Percentiles rank a stretch among this genome's conserved stretches.
Conservation (phyloP, 1,140 invertebrate genomes). For the Heterodera schachtii region DNA sequence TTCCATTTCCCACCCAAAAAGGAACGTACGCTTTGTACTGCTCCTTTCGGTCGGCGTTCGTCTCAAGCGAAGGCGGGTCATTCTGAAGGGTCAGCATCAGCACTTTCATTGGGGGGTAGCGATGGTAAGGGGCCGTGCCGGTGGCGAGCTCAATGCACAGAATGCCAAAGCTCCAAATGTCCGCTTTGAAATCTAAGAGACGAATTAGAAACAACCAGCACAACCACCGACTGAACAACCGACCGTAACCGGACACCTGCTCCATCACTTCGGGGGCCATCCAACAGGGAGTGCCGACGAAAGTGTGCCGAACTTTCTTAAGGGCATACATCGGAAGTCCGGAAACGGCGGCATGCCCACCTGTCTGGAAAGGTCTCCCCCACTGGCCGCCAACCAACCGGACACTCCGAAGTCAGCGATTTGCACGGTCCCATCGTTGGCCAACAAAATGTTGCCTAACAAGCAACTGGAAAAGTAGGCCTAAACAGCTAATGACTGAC, state of each 20-base stretch:
- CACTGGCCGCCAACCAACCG: conserved; percentile 84
- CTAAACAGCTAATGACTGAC: neutral
- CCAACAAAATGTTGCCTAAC: conserved; percentile 89
- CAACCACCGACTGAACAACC: conserved; percentile 69
- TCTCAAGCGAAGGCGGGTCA: conserved; percentile 93
- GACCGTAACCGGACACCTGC: conserved; percentile 94
- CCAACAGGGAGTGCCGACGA: conserved; percentile 97
- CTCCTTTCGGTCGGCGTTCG: conserved; percentile 90
- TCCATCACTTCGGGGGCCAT: conserved; percentile 99
- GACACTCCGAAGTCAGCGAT: conserved; percentile 74
- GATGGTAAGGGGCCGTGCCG: conserved; percentile 93
- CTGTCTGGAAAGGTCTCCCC: conserved; percentile 82
- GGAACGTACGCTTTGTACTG: conserved; percentile 78
- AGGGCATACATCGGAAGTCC: conserved; percentile 14
- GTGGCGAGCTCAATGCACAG: conserved; percentile 98
- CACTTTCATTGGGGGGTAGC: conserved; percentile 95
- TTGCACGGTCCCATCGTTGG: conserved; percentile 95
- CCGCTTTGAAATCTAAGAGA: conserved; percentile 77
- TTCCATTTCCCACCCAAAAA: neutral
- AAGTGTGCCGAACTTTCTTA: conserved; percentile 86
- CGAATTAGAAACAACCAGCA: neutral
- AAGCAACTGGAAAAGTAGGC: neutral
- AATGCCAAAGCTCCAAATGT: conserved; percentile 99
- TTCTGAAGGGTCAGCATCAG: conserved; percentile 96
- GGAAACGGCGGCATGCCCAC: conserved; percentile 22